Conservation (phyloP, 1,140 invertebrate genomes). For the Diplogasteroides magnus region DNA sequence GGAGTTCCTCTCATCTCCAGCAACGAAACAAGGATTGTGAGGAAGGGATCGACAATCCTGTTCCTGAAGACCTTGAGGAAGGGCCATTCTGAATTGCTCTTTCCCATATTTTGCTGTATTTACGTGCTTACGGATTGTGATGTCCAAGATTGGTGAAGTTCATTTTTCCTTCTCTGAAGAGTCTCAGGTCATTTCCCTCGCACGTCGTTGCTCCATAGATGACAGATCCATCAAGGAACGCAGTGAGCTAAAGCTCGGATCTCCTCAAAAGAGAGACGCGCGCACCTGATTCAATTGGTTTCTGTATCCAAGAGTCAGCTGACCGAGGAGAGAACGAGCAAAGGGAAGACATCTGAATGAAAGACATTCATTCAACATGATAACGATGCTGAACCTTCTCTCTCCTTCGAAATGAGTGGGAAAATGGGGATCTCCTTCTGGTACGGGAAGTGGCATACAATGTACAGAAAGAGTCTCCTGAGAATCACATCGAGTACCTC, state of each 20-base stretch:
- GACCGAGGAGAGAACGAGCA: constrained; percentile 82
- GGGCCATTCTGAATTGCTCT: neutral
- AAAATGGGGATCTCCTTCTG: constrained; percentile 62
- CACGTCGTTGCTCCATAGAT: constrained; percentile 58
- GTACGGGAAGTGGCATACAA: constrained; percentile 63
- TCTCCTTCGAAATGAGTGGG: constrained; percentile 67
- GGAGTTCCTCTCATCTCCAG: constrained; percentile 82
- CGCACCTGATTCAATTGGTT: constrained; percentile 64
- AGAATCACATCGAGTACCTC: constrained; percentile 42
- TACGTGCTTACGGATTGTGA: neutral
- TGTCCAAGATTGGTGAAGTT: constrained; percentile 35
- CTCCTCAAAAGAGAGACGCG: neutral
- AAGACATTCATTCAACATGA: constrained; percentile 67
- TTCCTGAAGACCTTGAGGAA: constrained; percentile 2
- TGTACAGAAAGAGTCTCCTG: constrained; percentile 53
- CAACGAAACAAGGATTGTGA: constrained; percentile 51
- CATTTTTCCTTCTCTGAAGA: constrained; percentile 39
- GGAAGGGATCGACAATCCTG: constrained; percentile 48
- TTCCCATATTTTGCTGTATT: neutral
- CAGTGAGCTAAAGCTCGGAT: constrained; percentile 58
- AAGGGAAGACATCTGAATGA: constrained; percentile 78
- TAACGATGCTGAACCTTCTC: constrained; percentile 29
- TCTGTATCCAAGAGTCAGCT: constrained; percentile 65
- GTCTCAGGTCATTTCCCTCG: constrained; percentile 55
- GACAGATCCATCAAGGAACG: constrained; percentile 59